Percentiles rank a stretch among this genome's conserved stretches.
Evolutionary conservation across 2,888 invertebrate species (phyloP).

Genomic region (Callosobruchus maculatus): DNA sequence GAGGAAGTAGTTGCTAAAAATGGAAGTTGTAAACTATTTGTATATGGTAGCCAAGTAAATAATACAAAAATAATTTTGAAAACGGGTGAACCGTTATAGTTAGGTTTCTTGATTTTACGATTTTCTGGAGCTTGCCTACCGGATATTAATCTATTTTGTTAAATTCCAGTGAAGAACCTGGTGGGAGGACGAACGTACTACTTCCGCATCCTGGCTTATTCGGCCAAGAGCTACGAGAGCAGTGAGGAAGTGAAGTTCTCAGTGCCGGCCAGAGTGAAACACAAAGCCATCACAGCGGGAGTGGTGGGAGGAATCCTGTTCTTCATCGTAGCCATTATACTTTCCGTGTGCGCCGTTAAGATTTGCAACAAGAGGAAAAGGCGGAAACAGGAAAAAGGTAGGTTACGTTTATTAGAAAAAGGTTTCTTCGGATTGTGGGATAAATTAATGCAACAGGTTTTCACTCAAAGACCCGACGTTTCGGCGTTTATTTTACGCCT

Average conservation of each 20-base stretch:
- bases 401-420: constrained; percentile 5
- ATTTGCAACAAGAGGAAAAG: constrained; percentile 96
- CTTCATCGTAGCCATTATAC: constrained; percentile 95
- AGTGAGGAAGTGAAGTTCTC: constrained; percentile 86
- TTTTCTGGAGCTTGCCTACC: too few species aligned
- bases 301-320: constrained; percentile 95
- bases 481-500: too few species aligned
- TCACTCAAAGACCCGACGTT: too few species aligned
- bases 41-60: too few species aligned
- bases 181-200: constrained; percentile 88
- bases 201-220: constrained; percentile 87
- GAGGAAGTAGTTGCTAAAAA: too few species aligned
- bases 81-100: too few species aligned
- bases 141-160: background rate
- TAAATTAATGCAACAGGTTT: too few species aligned
- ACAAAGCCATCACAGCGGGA: constrained; percentile 94
- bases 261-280: constrained; percentile 86
- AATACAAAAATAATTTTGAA: too few species aligned
- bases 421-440: too few species aligned
- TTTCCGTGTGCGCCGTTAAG: constrained; percentile 95
- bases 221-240: constrained; percentile 79
- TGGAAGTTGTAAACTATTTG: too few species aligned
- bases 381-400: constrained; percentile 97
- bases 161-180: constrained; percentile 74
- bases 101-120: too few species aligned